These are phyloP conservation scores for Cylas formicarius DNA, from an alignment of 1,140 invertebrate genomes.

Conservation along the genomic window DNA sequence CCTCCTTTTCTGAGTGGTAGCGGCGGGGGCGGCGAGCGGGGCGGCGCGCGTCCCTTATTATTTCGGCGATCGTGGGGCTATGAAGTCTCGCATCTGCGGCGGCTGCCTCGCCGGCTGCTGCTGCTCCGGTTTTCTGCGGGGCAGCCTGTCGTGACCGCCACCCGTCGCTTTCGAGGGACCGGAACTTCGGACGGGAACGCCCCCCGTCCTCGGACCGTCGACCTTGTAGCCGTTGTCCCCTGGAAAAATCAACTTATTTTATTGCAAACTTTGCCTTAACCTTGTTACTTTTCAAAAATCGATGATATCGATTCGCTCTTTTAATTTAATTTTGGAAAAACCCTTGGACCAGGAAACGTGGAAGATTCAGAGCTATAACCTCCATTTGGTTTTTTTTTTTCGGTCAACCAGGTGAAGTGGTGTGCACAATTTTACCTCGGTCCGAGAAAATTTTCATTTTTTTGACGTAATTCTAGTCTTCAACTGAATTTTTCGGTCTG, in stretches of 20 bases:
- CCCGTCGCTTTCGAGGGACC: constrained; percentile 13
- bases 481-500: too few relatives aligned
- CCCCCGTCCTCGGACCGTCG: constrained; percentile 8
- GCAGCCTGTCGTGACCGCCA: constrained; percentile 24
- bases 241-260: constrained; percentile 9
- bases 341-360: too few relatives aligned
- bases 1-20: neutral
- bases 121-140: constrained; percentile 31
- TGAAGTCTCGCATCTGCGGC: constrained; percentile 36
- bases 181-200: constrained; percentile 1
- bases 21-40: constrained; percentile 19
- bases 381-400: too few relatives aligned
- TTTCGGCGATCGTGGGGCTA: constrained; percentile 32
- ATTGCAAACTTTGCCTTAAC: neutral
- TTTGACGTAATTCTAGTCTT: too few relatives aligned
- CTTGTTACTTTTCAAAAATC: neutral
- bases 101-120: too few relatives aligned
- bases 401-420: too few relatives aligned
- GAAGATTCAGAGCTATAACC: too few relatives aligned
- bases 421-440: too few relatives aligned
- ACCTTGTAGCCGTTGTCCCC: constrained; percentile 14
- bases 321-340: neutral
- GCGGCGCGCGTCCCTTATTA: constrained; percentile 25
- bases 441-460: too few relatives aligned
- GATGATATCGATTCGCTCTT: neutral